Evolutionary conservation across 1,140 invertebrate species (phyloP).

Genomic region (Sesamia nonagrioides): DNA sequence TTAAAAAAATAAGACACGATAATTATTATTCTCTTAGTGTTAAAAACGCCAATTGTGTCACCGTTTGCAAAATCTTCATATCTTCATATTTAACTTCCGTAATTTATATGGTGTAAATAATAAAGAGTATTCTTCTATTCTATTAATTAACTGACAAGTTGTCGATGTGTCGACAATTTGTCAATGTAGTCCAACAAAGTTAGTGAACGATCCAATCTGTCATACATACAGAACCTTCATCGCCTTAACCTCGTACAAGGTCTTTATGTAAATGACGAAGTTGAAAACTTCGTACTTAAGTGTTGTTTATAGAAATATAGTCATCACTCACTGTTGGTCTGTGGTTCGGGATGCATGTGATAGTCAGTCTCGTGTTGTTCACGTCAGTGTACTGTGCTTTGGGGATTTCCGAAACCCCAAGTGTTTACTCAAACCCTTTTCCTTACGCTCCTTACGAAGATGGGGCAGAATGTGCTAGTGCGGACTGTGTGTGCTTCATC

Average conservation of each 20-base stretch:
- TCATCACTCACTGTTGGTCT: conserved; percentile 9
- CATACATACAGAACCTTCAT: conserved; percentile 13
- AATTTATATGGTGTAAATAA: no score
- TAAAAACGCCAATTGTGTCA: no score
- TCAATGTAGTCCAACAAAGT: not conserved
- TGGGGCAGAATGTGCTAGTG: not conserved
- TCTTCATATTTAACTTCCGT: no score
- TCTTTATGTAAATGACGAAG: conserved; percentile 30
- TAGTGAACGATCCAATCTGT: not conserved
- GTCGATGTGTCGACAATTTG: not conserved
- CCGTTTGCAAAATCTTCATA: no score
- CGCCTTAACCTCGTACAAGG: conserved; percentile 11
- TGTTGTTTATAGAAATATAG: conserved; percentile 7
- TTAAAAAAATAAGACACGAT: no score
- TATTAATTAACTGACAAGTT: not conserved
- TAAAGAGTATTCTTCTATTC: no score
- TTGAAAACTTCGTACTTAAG: conserved; percentile 2
- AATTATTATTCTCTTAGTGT: no score
- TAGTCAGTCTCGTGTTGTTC: not conserved
- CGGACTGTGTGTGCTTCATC: not conserved
- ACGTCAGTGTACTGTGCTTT: conserved; percentile 3
- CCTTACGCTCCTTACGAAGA: not conserved
- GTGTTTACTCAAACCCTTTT: not conserved
- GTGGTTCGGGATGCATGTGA: conserved; percentile 23
- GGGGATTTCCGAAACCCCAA: not conserved